Evolutionary conservation across 2,113 vertebrate genomes (phyloP).

Genomic region (Pampusana beccarii): DNA sequence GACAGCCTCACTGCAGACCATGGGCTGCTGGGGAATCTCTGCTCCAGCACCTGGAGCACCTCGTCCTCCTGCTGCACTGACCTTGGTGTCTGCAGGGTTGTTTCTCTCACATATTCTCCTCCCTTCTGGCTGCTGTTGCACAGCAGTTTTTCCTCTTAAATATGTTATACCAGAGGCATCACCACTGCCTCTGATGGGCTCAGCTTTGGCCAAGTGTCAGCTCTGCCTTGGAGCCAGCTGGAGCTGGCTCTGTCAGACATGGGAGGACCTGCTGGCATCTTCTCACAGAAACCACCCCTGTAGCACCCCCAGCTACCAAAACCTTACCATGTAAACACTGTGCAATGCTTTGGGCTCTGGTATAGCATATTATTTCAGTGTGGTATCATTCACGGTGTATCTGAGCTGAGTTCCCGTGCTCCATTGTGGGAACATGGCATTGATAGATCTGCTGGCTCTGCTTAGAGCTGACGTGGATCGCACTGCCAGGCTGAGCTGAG

Average conservation of each 20-base stretch:
- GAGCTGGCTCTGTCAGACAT: accelerated
- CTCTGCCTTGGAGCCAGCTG: neutral
- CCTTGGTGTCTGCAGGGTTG: neutral
- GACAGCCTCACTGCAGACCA: neutral
- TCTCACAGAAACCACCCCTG: neutral
- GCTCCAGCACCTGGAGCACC: accelerated
- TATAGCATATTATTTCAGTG: neutral
- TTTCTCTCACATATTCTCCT: neutral
- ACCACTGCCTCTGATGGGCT: accelerated
- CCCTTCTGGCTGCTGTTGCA: accelerated
- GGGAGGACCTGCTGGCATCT: neutral
- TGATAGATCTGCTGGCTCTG: neutral
- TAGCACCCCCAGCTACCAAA: neutral
- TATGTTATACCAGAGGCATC: neutral
- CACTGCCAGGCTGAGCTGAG: neutral
- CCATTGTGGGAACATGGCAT: accelerated
- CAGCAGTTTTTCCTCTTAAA: neutral
- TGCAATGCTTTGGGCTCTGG: neutral
- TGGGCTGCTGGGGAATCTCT: accelerated
- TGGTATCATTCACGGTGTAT: neutral
- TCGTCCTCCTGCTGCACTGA: neutral
- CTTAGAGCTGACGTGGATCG: neutral
- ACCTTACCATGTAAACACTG: neutral
- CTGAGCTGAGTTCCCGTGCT: neutral
- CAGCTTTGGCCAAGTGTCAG: neutral